Evolutionary conservation across 2,888 invertebrate species (phyloP).

Genomic region (Eudasyphora cyanicolor): DNA sequence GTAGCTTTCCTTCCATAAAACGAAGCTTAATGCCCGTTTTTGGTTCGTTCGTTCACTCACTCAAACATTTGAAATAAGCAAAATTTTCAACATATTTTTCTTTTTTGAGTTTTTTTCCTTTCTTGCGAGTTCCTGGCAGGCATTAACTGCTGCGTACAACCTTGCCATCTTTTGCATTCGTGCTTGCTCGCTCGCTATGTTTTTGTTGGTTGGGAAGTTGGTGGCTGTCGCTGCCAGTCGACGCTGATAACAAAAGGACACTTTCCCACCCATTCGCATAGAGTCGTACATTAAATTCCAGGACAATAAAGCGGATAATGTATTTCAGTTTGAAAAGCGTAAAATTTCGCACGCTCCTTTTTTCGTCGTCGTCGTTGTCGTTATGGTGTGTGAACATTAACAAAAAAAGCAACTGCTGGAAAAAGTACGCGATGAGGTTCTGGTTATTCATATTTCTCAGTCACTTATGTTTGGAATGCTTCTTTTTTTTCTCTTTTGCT

Average conservation of each 20-base stretch:
- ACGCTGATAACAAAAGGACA: background rate
- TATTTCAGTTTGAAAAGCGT: slow-evolving; percentile 47
- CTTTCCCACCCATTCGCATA: background rate
- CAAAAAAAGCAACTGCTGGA: background rate
- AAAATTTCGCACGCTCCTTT: slow-evolving; percentile 53
- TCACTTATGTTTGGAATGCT: background rate
- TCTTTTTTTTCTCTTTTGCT: background rate
- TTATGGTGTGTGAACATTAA: slow-evolving; percentile 7
- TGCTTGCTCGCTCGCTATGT: background rate
- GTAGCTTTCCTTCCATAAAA: slow-evolving; percentile 32
- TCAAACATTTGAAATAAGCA: slow-evolving; percentile 54
- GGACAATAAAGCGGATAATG: slow-evolving; percentile 41
- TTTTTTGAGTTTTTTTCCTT: slow-evolving; percentile 26
- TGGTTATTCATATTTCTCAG: background rate
- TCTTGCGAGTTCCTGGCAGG: slow-evolving; percentile 4
- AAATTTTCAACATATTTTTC: slow-evolving; percentile 42
- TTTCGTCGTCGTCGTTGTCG: background rate
- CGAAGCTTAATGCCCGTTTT: slow-evolving; percentile 1
- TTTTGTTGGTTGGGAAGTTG: background rate
- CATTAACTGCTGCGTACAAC: slow-evolving; percentile 26
- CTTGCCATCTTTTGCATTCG: slow-evolving; percentile 19
- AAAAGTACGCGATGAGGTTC: background rate
- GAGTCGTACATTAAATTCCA: background rate
- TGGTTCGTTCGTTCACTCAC: slow-evolving; percentile 7
- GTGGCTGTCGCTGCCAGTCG: background rate